phyloP scores from a whole-genome alignment of 2,113 vertebrate genomes.

The Synodontis membranacea region DNA sequence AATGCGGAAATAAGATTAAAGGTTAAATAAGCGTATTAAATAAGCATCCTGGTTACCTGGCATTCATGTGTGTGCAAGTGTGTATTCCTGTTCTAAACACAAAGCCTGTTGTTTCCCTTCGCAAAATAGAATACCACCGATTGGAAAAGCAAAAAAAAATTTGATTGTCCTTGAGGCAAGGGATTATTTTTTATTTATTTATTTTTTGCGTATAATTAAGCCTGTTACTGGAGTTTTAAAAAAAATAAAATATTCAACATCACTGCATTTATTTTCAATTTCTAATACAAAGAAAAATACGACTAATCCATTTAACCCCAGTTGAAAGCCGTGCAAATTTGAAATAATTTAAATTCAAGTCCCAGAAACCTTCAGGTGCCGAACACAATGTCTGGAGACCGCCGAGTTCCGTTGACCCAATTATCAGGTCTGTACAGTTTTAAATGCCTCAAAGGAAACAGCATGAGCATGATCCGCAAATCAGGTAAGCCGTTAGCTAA shows the following conservation, averaged over 20 bases:
- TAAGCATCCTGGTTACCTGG: background rate
- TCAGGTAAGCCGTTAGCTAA: background rate
- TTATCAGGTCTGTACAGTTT: background rate
- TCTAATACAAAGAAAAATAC: background rate
- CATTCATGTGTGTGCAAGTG: background rate
- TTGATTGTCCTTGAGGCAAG: no score
- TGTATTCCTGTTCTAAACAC: background rate
- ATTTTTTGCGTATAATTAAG: background rate
- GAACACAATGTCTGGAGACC: background rate
- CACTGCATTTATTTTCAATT: background rate
- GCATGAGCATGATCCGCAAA: background rate
- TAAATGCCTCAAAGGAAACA: background rate
- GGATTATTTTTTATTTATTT: no score
- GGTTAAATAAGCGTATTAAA: background rate
- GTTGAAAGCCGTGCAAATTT: background rate
- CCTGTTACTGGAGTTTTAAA: background rate
- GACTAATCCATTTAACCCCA: background rate
- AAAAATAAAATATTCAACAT: background rate
- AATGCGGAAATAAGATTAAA: background rate
- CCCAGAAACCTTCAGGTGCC: background rate
- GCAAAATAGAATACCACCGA: background rate
- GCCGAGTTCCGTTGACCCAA: background rate
- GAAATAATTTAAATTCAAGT: background rate
- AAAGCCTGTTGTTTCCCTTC: constrained; percentile 20
- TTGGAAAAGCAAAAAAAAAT: no score